Percentiles rank a stretch among this genome's conserved stretches.
phyloP scores from a whole-genome alignment of 2,113 vertebrate genomes.

The Sinocyclocheilus anophthalmus region DNA sequence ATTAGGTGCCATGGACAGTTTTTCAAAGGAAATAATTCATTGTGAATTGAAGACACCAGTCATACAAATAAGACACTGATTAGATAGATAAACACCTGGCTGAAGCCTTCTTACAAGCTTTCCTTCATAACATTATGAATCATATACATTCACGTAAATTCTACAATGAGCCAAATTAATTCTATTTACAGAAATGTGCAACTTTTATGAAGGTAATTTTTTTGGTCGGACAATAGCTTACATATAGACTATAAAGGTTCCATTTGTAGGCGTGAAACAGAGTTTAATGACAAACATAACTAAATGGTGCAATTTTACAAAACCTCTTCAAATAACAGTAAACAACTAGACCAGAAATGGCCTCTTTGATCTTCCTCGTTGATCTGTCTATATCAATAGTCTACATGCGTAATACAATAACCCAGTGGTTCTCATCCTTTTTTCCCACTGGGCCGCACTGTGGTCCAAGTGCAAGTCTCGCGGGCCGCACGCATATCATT shows the following conservation, averaged over 20 bases:
- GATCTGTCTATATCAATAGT: not conserved
- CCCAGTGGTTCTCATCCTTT: too few relatives aligned
- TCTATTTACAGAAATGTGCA: not conserved
- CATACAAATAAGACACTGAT: not conserved
- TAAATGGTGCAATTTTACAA: not conserved
- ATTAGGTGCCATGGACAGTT: not conserved
- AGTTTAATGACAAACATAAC: not conserved
- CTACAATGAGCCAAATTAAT: not conserved
- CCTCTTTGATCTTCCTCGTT: not conserved
- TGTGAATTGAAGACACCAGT: not conserved
- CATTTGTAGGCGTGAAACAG: too few relatives aligned
- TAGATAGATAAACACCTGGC: not conserved
- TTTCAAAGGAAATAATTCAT: not conserved
- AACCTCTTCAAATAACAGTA: not conserved
- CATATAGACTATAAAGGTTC: not conserved
- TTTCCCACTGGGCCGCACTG: too few relatives aligned
- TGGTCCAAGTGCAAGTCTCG: too few relatives aligned
- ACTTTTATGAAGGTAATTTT: not conserved
- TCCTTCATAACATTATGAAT: not conserved
- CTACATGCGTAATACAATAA: too few relatives aligned
- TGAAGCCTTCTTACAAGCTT: not conserved
- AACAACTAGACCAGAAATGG: not conserved
- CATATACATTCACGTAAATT: not conserved
- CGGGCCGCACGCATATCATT: too few relatives aligned
- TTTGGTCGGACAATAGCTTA: not conserved